phyloP scores from a whole-genome alignment of 2,113 vertebrate genomes.

The Semicossyphus pulcher region DNA sequence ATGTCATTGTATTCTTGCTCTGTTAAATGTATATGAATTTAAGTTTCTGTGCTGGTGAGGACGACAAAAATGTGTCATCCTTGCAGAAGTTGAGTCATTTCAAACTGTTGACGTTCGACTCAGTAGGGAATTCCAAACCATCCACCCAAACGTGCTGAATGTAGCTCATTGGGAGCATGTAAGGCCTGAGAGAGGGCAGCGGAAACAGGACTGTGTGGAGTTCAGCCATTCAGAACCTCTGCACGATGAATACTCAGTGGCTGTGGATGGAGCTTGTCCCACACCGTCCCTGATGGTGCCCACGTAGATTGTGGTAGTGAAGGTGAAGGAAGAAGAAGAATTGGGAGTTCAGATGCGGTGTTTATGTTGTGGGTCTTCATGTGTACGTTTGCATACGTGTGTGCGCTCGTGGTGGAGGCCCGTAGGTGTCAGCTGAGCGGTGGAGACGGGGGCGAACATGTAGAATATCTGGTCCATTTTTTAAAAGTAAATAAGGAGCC shows the following conservation, averaged over 20 bases:
- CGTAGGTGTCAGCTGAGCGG: conserved; percentile 32
- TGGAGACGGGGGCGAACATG: conserved; percentile 12
- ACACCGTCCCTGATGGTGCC: conserved; percentile 10
- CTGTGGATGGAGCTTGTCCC: conserved; percentile 45
- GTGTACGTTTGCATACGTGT: neutral
- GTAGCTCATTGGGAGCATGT: conserved; percentile 36
- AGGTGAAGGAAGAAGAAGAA: neutral
- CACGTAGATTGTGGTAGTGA: neutral
- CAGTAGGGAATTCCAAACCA: conserved; percentile 13
- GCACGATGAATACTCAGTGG: conserved; percentile 49
- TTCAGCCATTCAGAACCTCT: conserved; percentile 67
- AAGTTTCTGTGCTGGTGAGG: neutral
- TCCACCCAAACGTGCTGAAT: conserved; percentile 19
- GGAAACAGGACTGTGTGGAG: conserved; percentile 38
- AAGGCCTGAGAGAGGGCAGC: conserved; percentile 33
- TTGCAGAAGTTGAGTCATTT: conserved; percentile 28
- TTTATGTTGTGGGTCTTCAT: neutral
- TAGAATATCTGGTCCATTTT: conserved; percentile 49
- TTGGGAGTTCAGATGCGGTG: conserved; percentile 27
- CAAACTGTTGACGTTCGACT: conserved; percentile 19
- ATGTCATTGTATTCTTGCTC: conserved; percentile 6
- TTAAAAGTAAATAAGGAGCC: conserved; percentile 75
- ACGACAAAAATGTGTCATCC: neutral
- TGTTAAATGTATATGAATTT: neutral
- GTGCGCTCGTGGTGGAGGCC: conserved; percentile 14